Base-by-base conservation (phyloP, 2,113 vertebrate genomes). In the Xenopus borealis region DNA sequence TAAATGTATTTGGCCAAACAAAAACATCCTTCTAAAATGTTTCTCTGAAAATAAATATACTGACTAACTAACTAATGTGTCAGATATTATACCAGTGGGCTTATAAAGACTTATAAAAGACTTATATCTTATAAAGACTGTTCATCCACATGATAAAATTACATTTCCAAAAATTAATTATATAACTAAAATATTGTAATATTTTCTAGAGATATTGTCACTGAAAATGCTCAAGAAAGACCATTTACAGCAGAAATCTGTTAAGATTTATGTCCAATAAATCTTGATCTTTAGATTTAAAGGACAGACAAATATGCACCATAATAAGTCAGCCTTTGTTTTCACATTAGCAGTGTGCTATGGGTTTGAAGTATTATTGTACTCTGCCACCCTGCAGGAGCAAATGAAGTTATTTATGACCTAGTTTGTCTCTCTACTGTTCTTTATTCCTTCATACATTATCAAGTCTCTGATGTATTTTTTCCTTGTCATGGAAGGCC, bases 341-440 rank as follows among this genome's bases (percentile, higher is more conserved):
- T 67, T 67, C 10, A 13, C 65, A 20, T 50, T 67, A 67, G 46
- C 65, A 52, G 46, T 67, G 46, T 23, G 3, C 72, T 74, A 57
- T 12, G 23, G 63, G 17, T 57, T 74, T 66, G 33, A 74, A 74
- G 57, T 66, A 66, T 64, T 74, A 52, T 59, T 66, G 18, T 45
- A 52, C 47, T 53, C 27, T 68, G 10, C 23, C 79, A 76, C 16
- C 10, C 14, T 47, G 20, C 30, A 69, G 13, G 69, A 50, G 55
- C 4, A 27, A 57, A 45, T 66, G 69, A 33, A 57, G 57, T 67
- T 69, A 53, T 66, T 80, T 78, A 19, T 53, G 55, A 72, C 53
- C 72, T 47, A 66, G 17, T 10, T 45, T n/a, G 27, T 3, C 30
- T 76, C 9, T 67, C 45, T 12, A 7, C 16, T 3, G 5, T 74